Conservation (phyloP, 2,888 invertebrate genomes). For the Diplolepis rosae region DNA sequence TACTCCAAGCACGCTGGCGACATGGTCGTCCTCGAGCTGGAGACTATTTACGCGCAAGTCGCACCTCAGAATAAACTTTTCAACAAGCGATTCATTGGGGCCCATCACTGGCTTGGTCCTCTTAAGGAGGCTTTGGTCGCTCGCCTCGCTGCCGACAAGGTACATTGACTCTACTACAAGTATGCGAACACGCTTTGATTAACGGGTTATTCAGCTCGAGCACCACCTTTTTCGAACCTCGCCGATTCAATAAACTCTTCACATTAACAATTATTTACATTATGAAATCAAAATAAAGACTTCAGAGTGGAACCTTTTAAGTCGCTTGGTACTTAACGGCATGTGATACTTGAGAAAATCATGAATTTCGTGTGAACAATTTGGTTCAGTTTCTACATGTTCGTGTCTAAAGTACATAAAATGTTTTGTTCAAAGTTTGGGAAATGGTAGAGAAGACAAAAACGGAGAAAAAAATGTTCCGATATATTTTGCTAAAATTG, state of each 20-base stretch:
- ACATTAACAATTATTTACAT: no score
- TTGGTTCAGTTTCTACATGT: no score
- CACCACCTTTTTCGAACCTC: conserved; percentile 1
- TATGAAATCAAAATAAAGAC: no score
- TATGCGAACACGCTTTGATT: conserved; percentile 39
- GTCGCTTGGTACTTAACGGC: no score
- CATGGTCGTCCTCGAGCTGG: conserved; percentile 86
- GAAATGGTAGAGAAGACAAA: no score
- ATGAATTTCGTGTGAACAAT: no score
- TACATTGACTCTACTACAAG: conserved; percentile 69
- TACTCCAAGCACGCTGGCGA: conserved; percentile 44
- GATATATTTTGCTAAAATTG: no score
- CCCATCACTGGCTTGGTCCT: conserved; percentile 93
- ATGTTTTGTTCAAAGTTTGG: no score
- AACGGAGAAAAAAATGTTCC: no score
- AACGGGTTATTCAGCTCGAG: conserved; percentile 19
- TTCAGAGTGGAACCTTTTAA: no score
- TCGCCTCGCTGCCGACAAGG: conserved; percentile 81
- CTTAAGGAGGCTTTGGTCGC: conserved; percentile 75
- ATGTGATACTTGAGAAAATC: no score
- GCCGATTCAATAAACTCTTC: background rate
- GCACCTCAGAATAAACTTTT: conserved; percentile 91
- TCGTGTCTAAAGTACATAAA: no score
- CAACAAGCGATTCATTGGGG: conserved; percentile 91
- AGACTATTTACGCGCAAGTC: conserved; percentile 87